Evolutionary conservation across 1,140 invertebrate genomes (phyloP).

Genomic region (Zaprionus tsacasi): DNA sequence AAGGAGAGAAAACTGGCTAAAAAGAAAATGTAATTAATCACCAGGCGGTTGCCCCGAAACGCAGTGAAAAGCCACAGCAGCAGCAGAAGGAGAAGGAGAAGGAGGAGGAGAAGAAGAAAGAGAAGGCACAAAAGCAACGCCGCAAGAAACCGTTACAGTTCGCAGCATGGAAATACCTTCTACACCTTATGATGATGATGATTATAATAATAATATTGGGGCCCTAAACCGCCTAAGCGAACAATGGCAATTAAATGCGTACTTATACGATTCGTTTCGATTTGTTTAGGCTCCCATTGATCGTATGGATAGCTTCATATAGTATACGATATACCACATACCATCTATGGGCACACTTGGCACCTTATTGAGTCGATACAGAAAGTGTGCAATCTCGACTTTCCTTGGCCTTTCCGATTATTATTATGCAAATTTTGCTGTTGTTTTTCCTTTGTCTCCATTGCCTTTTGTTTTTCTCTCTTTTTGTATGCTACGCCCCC

Average conservation of each 20-base stretch:
- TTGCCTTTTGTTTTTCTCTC: constrained; percentile 5
- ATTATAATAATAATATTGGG: constrained; percentile 13
- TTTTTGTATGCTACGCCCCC: not conserved
- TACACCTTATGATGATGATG: not conserved
- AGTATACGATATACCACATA: not conserved
- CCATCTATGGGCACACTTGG: not conserved
- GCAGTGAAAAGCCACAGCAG: constrained; percentile 39
- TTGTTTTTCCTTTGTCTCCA: constrained; percentile 14
- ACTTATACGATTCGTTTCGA: constrained; percentile 19
- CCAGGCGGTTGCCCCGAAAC: constrained; percentile 54
- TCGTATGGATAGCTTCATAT: not conserved
- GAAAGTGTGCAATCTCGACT: constrained; percentile 16
- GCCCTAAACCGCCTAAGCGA: not conserved
- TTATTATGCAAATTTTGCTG: constrained; percentile 28
- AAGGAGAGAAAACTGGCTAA: constrained; percentile 59
- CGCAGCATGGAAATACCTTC: constrained; percentile 1
- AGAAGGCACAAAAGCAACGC: not conserved
- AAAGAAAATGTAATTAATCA: constrained; percentile 81
- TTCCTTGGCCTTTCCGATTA: constrained; percentile 5
- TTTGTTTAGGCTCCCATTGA: constrained; percentile 19
- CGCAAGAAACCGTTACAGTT: constrained; percentile 45
- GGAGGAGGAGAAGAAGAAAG: rapidly evolving
- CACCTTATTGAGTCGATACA: not conserved
- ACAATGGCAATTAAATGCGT: constrained; percentile 46
- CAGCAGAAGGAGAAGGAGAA: not conserved